Percentiles rank a stretch among this genome's conserved stretches.
Conservation (phyloP, 2,113 vertebrate species). For the Daphoenositta chrysoptera region DNA sequence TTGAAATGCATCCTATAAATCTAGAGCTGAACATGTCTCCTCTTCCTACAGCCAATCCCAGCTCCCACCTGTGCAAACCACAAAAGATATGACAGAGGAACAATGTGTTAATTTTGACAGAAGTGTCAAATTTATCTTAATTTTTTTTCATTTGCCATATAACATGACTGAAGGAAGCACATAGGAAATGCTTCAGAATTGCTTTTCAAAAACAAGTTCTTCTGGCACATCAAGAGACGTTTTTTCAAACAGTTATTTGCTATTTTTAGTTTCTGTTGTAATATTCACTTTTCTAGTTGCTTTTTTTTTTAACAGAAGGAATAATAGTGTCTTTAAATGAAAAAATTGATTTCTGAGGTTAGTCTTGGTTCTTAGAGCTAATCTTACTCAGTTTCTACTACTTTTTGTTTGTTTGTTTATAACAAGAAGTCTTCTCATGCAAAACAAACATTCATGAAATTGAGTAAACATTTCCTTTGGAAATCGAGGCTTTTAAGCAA, state of each 20-base stretch:
- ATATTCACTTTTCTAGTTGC: not conserved
- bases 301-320: not conserved
- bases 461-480: not conserved
- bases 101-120: not conserved
- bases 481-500: not conserved
- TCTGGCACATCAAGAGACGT: not conserved
- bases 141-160: not conserved
- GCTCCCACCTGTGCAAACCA: not conserved
- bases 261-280: not conserved
- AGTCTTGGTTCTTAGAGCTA: not conserved
- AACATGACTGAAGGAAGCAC: not conserved
- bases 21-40: not conserved
- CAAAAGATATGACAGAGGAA: not conserved
- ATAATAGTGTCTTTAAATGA: not conserved
- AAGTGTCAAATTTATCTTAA: constrained; percentile 17
- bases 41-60: not conserved
- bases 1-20: not conserved
- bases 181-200: not conserved
- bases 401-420: not conserved
- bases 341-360: not conserved
- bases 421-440: not conserved
- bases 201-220: not conserved
- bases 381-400: not conserved
- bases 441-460: not conserved
- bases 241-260: not conserved